Conservation (phyloP, 1,140 invertebrate species). For the Drosophila subpulchrella region DNA sequence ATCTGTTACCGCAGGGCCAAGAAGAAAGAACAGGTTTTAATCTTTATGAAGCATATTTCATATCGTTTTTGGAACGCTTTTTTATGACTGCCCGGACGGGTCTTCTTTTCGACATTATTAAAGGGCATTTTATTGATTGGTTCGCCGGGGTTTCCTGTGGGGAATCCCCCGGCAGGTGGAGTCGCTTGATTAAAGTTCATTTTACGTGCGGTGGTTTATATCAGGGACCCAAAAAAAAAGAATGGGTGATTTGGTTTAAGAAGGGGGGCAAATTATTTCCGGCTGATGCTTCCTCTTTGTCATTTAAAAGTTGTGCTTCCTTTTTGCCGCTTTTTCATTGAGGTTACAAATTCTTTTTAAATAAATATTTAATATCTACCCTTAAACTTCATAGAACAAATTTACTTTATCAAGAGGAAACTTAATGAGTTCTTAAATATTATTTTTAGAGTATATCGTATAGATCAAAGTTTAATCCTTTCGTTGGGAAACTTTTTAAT, state of each 20-base stretch:
- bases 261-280: neutral
- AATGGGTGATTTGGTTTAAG: constrained; percentile 2
- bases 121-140: constrained; percentile 54
- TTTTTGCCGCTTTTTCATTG: constrained; percentile 2
- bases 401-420: neutral
- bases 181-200: constrained; percentile 41
- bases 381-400: neutral
- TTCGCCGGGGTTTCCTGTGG: constrained; percentile 21
- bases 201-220: constrained; percentile 32
- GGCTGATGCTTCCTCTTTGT: constrained; percentile 4
- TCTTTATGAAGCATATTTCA: constrained; percentile 59
- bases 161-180: constrained; percentile 20
- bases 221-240: neutral
- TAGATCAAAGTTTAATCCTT: neutral
- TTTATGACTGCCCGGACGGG: constrained; percentile 48
- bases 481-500: constrained; percentile 3
- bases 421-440: neutral
- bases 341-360: neutral
- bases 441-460: neutral
- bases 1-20: constrained; percentile 25
- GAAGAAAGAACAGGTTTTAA: constrained; percentile 35
- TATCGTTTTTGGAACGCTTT: constrained; percentile 50
- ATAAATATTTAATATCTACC: constrained; percentile 14
- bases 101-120: constrained; percentile 49
- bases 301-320: constrained; percentile 9